Conservation (phyloP, 2,113 vertebrate genomes). For the Hemicordylus capensis region DNA sequence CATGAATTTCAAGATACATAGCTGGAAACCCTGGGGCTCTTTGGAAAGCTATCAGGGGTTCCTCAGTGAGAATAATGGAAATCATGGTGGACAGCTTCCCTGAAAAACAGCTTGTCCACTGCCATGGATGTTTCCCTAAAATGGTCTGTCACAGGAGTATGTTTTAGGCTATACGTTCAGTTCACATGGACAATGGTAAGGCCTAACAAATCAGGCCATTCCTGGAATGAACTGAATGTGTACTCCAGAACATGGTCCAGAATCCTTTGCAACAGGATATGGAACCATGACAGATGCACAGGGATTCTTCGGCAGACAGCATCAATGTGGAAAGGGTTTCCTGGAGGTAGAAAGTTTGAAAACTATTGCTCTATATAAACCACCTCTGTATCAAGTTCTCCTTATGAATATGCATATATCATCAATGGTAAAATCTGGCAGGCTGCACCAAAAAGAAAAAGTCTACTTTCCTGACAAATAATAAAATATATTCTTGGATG, state of each 20-base stretch:
- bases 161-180: not conserved
- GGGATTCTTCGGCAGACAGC: too few relatives aligned
- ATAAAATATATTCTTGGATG: constrained; percentile 50
- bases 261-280: not conserved
- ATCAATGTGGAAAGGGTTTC: not conserved
- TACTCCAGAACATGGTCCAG: not conserved
- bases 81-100: not conserved
- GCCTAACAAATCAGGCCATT: too few relatives aligned
- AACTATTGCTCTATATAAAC: not conserved
- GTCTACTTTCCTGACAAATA: constrained; percentile 57
- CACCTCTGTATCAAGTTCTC: not conserved
- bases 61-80: not conserved
- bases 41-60: not conserved
- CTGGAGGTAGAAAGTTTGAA: not conserved
- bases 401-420: constrained; percentile 6
- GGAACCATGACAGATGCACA: not conserved
- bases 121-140: not conserved
- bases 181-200: too few relatives aligned
- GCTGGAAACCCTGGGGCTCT: not conserved
- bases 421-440: constrained; percentile 28
- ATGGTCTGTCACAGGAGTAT: not conserved
- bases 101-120: not conserved
- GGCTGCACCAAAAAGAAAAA: constrained; percentile 38
- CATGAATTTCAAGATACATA: not conserved
- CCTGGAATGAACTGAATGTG: not conserved